Evolutionary conservation across 2,113 vertebrate species (phyloP).

Genomic region (Tenebrosternarchus preto): DNA sequence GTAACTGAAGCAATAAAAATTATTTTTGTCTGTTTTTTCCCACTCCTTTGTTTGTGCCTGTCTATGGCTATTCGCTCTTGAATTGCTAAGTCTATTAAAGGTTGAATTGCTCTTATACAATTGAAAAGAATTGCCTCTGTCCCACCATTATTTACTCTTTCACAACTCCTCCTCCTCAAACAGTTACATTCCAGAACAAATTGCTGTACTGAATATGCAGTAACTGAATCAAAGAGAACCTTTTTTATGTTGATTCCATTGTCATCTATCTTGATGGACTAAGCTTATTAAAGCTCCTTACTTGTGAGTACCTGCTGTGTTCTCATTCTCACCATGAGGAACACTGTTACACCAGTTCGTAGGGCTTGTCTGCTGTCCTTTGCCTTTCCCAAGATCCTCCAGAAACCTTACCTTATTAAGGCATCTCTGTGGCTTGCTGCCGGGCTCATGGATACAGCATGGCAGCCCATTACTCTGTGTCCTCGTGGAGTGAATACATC

Average conservation of each 20-base stretch:
- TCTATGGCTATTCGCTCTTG: no score
- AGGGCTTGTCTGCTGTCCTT: not conserved
- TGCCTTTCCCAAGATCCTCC: not conserved
- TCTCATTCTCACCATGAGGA: constrained; percentile 21
- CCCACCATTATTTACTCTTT: no score
- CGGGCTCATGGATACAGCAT: not conserved
- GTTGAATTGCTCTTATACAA: no score
- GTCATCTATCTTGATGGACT: not conserved
- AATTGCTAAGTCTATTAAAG: no score
- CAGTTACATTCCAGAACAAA: no score
- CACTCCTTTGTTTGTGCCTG: no score
- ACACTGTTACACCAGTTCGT: constrained; percentile 4
- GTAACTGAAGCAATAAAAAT: no score
- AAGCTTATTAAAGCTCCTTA: constrained; percentile 29
- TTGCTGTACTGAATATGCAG: not conserved
- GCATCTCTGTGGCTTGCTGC: not conserved
- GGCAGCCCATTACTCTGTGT: not conserved
- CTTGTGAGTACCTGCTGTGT: not conserved
- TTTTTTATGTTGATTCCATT: not conserved
- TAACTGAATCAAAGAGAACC: constrained; percentile 11
- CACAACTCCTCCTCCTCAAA: no score
- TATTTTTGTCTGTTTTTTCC: no score
- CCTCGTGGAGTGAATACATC: no score
- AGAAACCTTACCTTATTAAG: constrained; percentile 1
- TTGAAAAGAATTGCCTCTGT: no score